Evolutionary conservation across 2,888 invertebrate species (phyloP).

Genomic region (Plusia festucae): DNA sequence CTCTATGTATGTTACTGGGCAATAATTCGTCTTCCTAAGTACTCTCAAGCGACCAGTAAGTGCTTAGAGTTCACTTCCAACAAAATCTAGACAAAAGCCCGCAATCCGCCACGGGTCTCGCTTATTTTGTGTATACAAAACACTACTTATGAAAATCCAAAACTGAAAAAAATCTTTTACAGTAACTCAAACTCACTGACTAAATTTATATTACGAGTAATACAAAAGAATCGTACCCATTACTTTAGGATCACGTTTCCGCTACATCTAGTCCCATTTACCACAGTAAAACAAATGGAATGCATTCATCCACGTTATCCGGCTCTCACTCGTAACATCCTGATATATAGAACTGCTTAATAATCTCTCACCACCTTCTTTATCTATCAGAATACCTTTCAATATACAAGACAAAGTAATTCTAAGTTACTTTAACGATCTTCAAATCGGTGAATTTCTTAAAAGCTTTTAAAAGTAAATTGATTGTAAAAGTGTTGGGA

Average conservation of each 20-base stretch:
- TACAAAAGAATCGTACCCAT: slow-evolving; percentile 3
- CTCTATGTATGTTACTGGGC: too few species aligned
- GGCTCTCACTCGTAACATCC: slow-evolving; percentile 78
- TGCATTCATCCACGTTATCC: slow-evolving; percentile 80
- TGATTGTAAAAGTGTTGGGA: slow-evolving; percentile 58
- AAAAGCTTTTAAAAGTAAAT: slow-evolving; percentile 75
- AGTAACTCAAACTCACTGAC: not conserved
- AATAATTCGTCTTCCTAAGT: too few species aligned
- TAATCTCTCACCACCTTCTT: slow-evolving; percentile 71
- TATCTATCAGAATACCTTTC: slow-evolving; percentile 39
- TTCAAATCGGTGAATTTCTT: slow-evolving; percentile 60
- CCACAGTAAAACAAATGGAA: slow-evolving; percentile 69
- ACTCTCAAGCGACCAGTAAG: too few species aligned
- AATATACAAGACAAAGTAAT: slow-evolving; percentile 63
- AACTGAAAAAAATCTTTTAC: not conserved
- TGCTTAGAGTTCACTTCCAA: too few species aligned
- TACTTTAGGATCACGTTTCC: slow-evolving; percentile 12
- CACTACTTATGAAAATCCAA: too few species aligned
- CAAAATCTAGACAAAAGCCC: too few species aligned
- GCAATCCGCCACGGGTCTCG: too few species aligned
- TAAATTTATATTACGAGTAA: not conserved
- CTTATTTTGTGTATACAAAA: too few species aligned
- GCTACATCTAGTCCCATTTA: slow-evolving; percentile 50
- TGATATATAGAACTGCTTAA: slow-evolving; percentile 84
- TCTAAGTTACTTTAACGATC: slow-evolving; percentile 70